These are phyloP conservation scores for Meiosimyza platycephala DNA, from an alignment of 2,888 invertebrate genomes.

Conservation along the genomic window DNA sequence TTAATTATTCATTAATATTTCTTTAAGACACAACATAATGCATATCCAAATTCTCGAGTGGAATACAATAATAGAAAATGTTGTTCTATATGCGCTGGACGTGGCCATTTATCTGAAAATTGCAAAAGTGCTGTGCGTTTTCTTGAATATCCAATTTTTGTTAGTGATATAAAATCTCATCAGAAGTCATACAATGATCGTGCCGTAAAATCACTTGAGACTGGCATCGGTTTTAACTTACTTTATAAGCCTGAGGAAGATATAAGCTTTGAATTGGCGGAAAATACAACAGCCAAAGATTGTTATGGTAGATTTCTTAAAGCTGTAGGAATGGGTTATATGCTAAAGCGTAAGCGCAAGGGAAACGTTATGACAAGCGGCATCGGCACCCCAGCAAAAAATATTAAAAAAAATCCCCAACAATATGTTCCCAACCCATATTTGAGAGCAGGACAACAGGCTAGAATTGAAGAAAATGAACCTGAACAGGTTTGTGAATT, in stretches of 20 bases:
- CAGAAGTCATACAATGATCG: conserved; percentile 61
- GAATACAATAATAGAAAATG: conserved; percentile 62
- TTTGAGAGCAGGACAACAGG: conserved; percentile 40
- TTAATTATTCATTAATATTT: background rate
- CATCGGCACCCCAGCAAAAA: conserved; percentile 27
- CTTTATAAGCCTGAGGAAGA: conserved; percentile 53
- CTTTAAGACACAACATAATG: conserved; percentile 68
- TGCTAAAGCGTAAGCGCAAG: conserved; percentile 48
- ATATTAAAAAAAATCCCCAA: conserved; percentile 36
- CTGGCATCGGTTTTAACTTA: conserved; percentile 49
- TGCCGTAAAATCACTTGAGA: conserved; percentile 40
- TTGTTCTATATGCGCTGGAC: conserved; percentile 72
- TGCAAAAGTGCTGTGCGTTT: conserved; percentile 58
- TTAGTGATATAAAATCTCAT: conserved; percentile 59
- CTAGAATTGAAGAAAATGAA: background rate
- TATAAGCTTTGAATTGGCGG: conserved; percentile 53
- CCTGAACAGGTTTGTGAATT: conserved; percentile 46
- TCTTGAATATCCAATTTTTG: conserved; percentile 56
- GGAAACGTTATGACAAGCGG: background rate
- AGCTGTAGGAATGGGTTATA: conserved; percentile 53
- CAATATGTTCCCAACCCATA: conserved; percentile 51
- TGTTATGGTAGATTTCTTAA: conserved; percentile 62
- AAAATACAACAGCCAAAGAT: conserved; percentile 45
- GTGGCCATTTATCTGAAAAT: conserved; percentile 69
- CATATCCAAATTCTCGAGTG: conserved; percentile 55